Percentiles rank a stretch among this genome's conserved stretches.
These are phyloP conservation scores for Pammene aurita DNA, from an alignment of 2,888 invertebrate species.

Conservation along the genomic window DNA sequence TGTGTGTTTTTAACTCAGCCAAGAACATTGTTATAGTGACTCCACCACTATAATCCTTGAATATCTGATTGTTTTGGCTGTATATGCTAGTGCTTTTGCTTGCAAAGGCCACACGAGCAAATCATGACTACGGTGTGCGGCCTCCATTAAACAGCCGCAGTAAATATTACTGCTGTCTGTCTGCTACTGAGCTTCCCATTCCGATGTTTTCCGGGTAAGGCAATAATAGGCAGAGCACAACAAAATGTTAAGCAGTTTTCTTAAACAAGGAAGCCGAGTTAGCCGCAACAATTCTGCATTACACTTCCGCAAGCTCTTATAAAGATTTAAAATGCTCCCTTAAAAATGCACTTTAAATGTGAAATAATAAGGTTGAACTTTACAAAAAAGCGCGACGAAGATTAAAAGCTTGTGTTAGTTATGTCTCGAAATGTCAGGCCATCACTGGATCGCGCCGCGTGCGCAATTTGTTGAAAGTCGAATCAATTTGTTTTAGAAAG, in stretches of 20 bases:
- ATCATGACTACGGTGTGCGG: background rate
- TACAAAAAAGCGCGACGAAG: background rate
- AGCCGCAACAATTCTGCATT: constrained; percentile 17
- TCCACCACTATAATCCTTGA: background rate
- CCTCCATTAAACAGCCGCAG: constrained; percentile 6
- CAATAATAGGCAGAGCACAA: constrained; percentile 13
- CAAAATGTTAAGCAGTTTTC: constrained; percentile 31
- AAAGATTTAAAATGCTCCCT: background rate
- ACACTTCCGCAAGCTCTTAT: constrained; percentile 5
- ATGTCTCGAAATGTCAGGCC: constrained; percentile 62
- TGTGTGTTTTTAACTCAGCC: background rate
- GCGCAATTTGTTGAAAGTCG: constrained; percentile 77
- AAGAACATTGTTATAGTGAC: background rate
- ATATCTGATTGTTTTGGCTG: background rate
- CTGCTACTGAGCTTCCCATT: background rate
- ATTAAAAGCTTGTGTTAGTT: constrained; percentile 47
- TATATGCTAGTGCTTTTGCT: background rate
- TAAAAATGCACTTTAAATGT: background rate
- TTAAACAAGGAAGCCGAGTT: constrained; percentile 36
- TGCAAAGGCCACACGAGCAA: constrained; percentile 9
- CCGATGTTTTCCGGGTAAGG: constrained; percentile 14
- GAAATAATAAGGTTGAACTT: background rate
- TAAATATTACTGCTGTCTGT: constrained; percentile 4
- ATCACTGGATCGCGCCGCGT: constrained; percentile 53
- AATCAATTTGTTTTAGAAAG: constrained; percentile 82